Conservation (phyloP, 2,888 invertebrate species). For the Phyllotreta striolata region DNA sequence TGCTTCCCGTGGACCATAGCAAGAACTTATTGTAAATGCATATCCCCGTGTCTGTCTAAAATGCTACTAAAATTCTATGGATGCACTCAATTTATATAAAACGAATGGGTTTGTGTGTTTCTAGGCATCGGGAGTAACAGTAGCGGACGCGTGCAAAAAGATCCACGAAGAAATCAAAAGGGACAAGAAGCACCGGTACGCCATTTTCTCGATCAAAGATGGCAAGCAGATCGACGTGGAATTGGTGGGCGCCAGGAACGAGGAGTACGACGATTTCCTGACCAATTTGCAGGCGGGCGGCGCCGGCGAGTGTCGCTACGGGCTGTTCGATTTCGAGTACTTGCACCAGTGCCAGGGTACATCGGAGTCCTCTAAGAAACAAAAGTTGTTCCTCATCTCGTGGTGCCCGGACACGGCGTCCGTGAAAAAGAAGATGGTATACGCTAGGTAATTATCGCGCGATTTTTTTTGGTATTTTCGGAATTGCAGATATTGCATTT, state of each 20-base stretch:
- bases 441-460: conserved; percentile 68
- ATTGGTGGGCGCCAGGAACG: conserved; percentile 87
- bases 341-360: conserved; percentile 97
- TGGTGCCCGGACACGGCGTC: conserved; percentile 99
- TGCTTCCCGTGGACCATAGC: too few species aligned
- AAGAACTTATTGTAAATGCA: too few species aligned
- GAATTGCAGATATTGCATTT: background rate
- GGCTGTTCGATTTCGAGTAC: conserved; percentile 97
- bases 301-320: conserved; percentile 96
- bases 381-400: conserved; percentile 96
- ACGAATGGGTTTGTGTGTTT: conserved; percentile 31
- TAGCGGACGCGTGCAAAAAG: conserved; percentile 93
- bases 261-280: conserved; percentile 93
- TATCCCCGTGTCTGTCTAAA: too few species aligned
- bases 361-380: conserved; percentile 96
- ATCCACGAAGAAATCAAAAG: conserved; percentile 98
- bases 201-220: conserved; percentile 94
- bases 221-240: conserved; percentile 97
- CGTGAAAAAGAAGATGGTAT: conserved; percentile 87
- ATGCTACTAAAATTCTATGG: too few species aligned
- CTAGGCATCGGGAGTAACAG: conserved; percentile 97
- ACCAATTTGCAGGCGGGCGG: conserved; percentile 91
- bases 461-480: background rate
- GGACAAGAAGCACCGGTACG: conserved; percentile 96
- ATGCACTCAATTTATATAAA: too few species aligned